Percentiles rank a stretch among this genome's conserved stretches.
Evolutionary conservation across 2,113 vertebrate species (phyloP).

Genomic region (Campylorhamphus procurvoides): DNA sequence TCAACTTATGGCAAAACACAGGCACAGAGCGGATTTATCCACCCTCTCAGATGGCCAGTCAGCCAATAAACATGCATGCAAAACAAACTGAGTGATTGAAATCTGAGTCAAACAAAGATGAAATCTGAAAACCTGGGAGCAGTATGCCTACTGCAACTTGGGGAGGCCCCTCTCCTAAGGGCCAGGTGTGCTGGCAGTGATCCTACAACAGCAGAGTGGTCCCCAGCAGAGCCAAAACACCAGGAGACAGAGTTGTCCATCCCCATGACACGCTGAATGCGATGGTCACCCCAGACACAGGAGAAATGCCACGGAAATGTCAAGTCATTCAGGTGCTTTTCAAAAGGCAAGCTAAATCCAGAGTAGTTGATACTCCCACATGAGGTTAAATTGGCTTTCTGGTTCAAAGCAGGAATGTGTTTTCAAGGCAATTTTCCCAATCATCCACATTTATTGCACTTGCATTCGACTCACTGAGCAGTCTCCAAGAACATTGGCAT

Average conservation of each 20-base stretch:
- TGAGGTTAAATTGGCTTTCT: not conserved
- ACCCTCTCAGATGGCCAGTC: not conserved
- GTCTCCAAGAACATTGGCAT: not conserved
- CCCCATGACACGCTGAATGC: rapidly evolving
- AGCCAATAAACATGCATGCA: not conserved
- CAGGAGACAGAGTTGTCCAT: rapidly evolving
- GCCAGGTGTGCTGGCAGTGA: rapidly evolving
- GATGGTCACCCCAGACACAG: not conserved
- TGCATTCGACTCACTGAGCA: not conserved
- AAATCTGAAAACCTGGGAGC: not conserved
- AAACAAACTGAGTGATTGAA: not conserved
- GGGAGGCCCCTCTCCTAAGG: not conserved
- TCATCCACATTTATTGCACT: not conserved
- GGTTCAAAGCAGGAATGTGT: not conserved
- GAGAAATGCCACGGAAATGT: not conserved
- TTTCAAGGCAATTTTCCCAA: not conserved
- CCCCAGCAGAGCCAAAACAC: not conserved
- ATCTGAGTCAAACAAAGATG: not conserved
- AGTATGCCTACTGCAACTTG: rapidly evolving
- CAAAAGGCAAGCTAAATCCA: not conserved
- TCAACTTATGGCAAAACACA: not conserved
- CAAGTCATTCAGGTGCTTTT: not conserved
- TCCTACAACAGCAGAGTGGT: rapidly evolving
- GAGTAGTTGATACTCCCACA: not conserved
- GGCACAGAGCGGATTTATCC: not conserved